Evolutionary conservation across 2,797 vertebrate genomes (phyloP).

Genomic region (Hyperoplus lanceolatus): DNA sequence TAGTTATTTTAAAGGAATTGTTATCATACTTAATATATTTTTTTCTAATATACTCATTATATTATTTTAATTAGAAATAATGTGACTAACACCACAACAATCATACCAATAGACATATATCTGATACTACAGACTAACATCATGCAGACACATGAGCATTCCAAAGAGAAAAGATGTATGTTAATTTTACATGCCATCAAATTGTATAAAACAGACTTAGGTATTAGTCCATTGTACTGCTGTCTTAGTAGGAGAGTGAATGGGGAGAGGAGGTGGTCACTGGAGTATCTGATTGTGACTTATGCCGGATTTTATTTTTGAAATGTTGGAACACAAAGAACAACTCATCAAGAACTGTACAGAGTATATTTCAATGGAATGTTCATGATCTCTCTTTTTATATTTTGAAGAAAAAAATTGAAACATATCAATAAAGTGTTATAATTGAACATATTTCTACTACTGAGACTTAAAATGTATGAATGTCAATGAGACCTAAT

Average conservation of each 20-base stretch:
- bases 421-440: conserved; percentile 87
- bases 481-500: conserved; percentile 84
- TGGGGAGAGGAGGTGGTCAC: conserved; percentile 74
- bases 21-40: conserved; percentile 66
- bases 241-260: conserved; percentile 75
- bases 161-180: conserved; percentile 78
- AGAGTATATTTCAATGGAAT: conserved; percentile 88
- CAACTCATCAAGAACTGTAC: conserved; percentile 83
- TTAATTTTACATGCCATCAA: conserved; percentile 71
- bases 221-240: conserved; percentile 78
- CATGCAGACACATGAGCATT: conserved; percentile 69
- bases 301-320: conserved; percentile 85
- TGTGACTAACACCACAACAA: conserved; percentile 36
- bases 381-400: conserved; percentile 88
- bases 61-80: conserved; percentile 71
- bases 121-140: conserved; percentile 52
- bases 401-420: conserved; percentile 85
- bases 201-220: conserved; percentile 82
- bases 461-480: conserved; percentile 86
- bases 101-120: conserved; percentile 51
- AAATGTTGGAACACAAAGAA: conserved; percentile 84
- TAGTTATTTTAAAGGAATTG: conserved; percentile 67
- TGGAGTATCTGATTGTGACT: conserved; percentile 76
- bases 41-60: conserved; percentile 56
- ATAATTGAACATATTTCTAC: conserved; percentile 85